A percentile compares a stretch with the other conserved stretches of the same genome.
phyloP scores from a whole-genome alignment of 2,888 invertebrate species.

The Megalurothrips usitatus region DNA sequence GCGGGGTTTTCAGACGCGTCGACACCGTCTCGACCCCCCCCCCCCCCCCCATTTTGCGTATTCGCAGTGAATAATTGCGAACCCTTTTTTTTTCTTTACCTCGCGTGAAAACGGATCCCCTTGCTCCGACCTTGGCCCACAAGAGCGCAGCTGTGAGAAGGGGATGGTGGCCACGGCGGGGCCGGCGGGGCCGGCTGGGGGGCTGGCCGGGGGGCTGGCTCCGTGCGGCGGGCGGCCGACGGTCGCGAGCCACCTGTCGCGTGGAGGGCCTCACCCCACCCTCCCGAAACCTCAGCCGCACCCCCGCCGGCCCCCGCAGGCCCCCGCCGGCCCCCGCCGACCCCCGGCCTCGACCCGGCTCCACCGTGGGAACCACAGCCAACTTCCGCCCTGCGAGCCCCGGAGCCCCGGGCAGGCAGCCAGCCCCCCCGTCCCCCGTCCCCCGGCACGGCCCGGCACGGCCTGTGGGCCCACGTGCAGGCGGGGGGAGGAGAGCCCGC shows the following conservation, averaged over 20 bases:
- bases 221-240: neutral
- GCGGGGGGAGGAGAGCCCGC: too few relatives aligned
- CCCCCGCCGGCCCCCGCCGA: neutral
- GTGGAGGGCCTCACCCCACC: slow-evolving; percentile 3
- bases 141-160: neutral
- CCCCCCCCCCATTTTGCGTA: neutral
- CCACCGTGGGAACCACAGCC: slow-evolving; percentile 14
- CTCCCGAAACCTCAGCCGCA: neutral
- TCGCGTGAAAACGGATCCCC: neutral
- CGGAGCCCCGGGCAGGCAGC: neutral
- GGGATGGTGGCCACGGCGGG: neutral
- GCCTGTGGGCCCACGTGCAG: neutral
- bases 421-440: neutral
- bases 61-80: too few relatives aligned
- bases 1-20: too few relatives aligned
- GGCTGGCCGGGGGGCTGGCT: too few relatives aligned
- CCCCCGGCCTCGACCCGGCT: neutral
- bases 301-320: neutral
- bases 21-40: neutral
- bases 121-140: neutral
- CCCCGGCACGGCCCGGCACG: neutral
- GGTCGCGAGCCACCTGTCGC: slow-evolving; percentile 23
- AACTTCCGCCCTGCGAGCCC: neutral
- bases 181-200: neutral
- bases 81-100: neutral